phyloP scores from a whole-genome alignment of 2,113 vertebrate species.

The Caretta caretta region DNA sequence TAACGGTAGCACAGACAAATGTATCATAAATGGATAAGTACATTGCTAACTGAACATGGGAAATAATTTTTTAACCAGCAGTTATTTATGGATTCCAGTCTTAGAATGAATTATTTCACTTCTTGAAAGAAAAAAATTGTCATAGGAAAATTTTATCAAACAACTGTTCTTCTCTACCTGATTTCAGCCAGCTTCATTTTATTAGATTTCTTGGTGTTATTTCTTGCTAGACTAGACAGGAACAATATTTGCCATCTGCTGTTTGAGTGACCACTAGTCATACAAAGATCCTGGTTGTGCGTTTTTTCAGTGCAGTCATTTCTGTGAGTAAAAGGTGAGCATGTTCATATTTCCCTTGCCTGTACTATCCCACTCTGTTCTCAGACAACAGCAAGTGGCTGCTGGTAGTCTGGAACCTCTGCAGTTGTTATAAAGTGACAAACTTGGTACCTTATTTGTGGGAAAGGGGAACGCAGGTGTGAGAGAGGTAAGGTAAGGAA shows the following conservation, averaged over 20 bases:
- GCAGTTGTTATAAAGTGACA: background rate
- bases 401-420: background rate
- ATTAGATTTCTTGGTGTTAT: background rate
- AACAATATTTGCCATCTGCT: background rate
- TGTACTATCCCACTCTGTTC: background rate
- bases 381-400: background rate
- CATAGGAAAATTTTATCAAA: background rate
- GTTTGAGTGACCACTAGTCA: background rate
- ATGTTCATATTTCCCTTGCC: background rate
- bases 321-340: background rate
- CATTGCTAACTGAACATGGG: background rate
- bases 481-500: background rate
- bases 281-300: background rate
- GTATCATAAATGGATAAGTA: background rate
- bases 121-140: background rate
- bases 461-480: background rate
- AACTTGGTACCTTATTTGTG: background rate
- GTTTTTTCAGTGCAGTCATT: background rate
- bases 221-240: background rate
- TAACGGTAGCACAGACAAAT: background rate
- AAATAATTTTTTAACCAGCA: background rate
- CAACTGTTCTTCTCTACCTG: background rate
- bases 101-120: background rate
- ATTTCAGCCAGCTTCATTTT: background rate
- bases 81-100: background rate